Evolutionary conservation across 2,888 invertebrate genomes (phyloP).

Genomic region (Drepana falcataria): DNA sequence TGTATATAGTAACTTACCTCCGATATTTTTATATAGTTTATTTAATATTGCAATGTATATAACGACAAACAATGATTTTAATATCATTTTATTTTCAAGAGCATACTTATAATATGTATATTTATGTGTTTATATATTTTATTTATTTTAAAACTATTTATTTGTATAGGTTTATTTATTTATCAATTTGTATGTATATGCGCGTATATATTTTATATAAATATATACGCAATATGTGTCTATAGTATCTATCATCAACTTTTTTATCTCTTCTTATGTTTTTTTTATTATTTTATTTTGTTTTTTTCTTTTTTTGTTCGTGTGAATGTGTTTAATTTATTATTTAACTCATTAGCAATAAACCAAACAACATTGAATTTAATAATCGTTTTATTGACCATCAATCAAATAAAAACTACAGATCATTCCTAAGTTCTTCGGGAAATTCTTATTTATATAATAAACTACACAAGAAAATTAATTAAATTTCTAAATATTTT

Average conservation of each 20-base stretch:
- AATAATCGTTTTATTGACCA: not conserved
- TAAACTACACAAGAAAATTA: no score
- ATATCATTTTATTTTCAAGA: no score
- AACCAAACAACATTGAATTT: constrained; percentile 13
- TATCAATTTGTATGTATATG: constrained; percentile 19
- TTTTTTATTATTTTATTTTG: constrained; percentile 35
- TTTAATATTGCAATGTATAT: constrained; percentile 12
- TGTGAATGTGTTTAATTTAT: constrained; percentile 32
- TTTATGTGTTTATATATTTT: constrained; percentile 7
- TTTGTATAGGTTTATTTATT: constrained; percentile 11
- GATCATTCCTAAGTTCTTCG: no score
- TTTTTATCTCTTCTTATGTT: constrained; percentile 11
- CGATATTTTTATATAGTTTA: constrained; percentile 8
- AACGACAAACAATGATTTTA: not conserved
- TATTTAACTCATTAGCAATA: constrained; percentile 25
- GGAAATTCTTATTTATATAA: no score
- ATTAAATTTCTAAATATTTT: no score
- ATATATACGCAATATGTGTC: not conserved
- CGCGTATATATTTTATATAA: not conserved
- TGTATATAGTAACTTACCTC: constrained; percentile 15
- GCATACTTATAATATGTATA: not conserved
- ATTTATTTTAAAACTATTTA: not conserved
- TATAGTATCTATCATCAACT: not conserved
- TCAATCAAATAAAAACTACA: not conserved
- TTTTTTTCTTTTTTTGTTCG: constrained; percentile 34